These are phyloP conservation scores for Acromyrmex charruanus DNA, from an alignment of 1,140 invertebrate species.

Conservation along the genomic window DNA sequence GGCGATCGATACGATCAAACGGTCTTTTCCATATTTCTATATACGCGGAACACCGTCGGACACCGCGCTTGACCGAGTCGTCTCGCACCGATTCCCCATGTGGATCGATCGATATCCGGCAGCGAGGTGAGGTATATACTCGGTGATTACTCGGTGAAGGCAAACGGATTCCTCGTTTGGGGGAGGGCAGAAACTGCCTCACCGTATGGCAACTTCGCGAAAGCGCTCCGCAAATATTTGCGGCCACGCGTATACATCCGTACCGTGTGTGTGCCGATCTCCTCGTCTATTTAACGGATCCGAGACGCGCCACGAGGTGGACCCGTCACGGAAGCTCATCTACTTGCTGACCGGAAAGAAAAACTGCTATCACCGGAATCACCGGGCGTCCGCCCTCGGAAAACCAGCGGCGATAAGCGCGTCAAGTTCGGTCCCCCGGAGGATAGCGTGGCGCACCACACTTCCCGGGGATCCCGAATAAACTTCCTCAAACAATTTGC, in stretches of 20 bases:
- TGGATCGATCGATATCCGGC: slow-evolving; percentile 37
- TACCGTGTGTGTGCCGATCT: not conserved
- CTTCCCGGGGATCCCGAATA: slow-evolving; percentile 38
- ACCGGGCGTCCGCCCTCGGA: not conserved
- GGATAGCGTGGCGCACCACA: slow-evolving; percentile 19
- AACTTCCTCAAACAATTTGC: slow-evolving; percentile 51
- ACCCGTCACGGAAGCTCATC: slow-evolving; percentile 20
- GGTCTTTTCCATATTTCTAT: not conserved
- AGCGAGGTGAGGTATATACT: not conserved
- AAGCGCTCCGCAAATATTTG: slow-evolving; percentile 63
- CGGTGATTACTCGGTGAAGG: slow-evolving; percentile 41
- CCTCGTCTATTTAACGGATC: slow-evolving; percentile 52
- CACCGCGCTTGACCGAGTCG: slow-evolving; percentile 10
- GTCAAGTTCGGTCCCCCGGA: slow-evolving; percentile 34
- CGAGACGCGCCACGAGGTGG: slow-evolving; percentile 8
- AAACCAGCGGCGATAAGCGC: slow-evolving; percentile 24
- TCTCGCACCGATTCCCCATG: slow-evolving; percentile 2
- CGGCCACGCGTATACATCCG: slow-evolving; percentile 47
- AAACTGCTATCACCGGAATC: slow-evolving; percentile 23
- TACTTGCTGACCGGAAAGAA: slow-evolving; percentile 41
- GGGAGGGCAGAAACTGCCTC: slow-evolving; percentile 44
- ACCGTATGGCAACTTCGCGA: slow-evolving; percentile 47
- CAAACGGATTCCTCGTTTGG: slow-evolving; percentile 45
- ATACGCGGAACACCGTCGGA: not conserved
- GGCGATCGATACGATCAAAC: slow-evolving; percentile 11